phyloP scores from a whole-genome alignment of 1,140 invertebrate species.

The Aphelenchoides fujianensis region DNA sequence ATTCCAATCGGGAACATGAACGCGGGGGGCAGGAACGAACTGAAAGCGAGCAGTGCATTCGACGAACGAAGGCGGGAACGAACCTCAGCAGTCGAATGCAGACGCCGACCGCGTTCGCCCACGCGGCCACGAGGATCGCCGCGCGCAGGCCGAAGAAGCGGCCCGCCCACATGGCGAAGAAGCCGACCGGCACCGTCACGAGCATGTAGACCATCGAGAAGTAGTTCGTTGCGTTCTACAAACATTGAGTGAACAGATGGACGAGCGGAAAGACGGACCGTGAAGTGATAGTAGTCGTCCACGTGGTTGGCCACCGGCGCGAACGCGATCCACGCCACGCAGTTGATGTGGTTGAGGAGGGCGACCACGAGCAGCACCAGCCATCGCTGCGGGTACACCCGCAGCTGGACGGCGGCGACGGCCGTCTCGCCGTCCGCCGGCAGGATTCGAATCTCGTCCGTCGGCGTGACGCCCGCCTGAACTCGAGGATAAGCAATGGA shows the following conservation, averaged over 20 bases:
- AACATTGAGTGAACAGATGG: constrained; percentile 17
- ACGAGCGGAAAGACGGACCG: constrained; percentile 19
- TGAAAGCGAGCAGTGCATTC: constrained; percentile 27
- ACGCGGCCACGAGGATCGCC: constrained; percentile 50
- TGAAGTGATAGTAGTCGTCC: constrained; percentile 36
- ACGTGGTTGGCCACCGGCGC: constrained; percentile 51
- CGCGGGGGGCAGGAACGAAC: constrained; percentile 39
- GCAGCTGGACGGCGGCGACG: neutral
- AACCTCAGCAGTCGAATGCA: constrained; percentile 42
- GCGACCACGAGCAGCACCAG: constrained; percentile 46
- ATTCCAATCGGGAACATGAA: constrained; percentile 56
- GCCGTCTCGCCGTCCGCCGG: constrained; percentile 9
- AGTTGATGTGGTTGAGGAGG: constrained; percentile 44
- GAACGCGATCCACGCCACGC: constrained; percentile 49
- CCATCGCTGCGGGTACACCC: constrained; percentile 52
- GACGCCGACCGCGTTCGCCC: constrained; percentile 48
- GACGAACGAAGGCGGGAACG: too few relatives aligned
- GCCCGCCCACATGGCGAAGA: constrained; percentile 53
- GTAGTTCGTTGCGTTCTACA: constrained; percentile 35
- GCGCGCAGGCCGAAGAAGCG: constrained; percentile 40
- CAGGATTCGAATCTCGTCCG: constrained; percentile 4
- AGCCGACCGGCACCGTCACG: constrained; percentile 45
- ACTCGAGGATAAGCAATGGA: neutral
- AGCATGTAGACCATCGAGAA: constrained; percentile 47
- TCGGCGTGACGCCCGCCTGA: neutral